Evolutionary conservation across 2,797 vertebrate species (phyloP), one percentile per base, ranked within the genome.

Genomic region (Somateria mollissima): DNA sequence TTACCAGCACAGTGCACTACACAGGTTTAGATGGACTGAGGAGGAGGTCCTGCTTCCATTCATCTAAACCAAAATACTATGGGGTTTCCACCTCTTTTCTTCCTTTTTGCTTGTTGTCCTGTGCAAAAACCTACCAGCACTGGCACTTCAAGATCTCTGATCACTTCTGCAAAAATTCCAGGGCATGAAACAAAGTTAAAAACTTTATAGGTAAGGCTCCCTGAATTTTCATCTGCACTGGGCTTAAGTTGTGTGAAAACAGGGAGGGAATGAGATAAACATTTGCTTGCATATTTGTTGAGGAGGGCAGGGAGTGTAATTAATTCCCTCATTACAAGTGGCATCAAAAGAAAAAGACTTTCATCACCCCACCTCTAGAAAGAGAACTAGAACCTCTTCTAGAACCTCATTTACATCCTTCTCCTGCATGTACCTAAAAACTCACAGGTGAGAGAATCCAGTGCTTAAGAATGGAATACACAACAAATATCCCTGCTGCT

Each of bases 191-290:
- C n/a, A 65, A 77, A 71, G 19, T 60, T 62, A 47, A 92, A 90
- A 51, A 5, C 6, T 64, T 22, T 51, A 77, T 0, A 4, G 30
- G 27, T 3, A 82, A 9, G 16, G 51, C 47, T 87, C 11, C 8
- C 41, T 66, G 75, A 62, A 75, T 3, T 24, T 64, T 73, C 27
- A 65, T 49, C 39, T 65, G 21, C n/a, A 21, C 15, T 54, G 19
- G n/a, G n/a, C 11, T 83, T 60, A 58, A 0, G 0, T 5, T 70
- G n/a, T 57, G 19, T 4, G 1, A 74, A 80, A 93, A 37, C 4
- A 45, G 13, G 9, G 4, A 71, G 11, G 4, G 45, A 8, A 92
- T 16, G 8, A 87, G 13, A 8, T 81, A 74, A 73, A 6, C 67
- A 41, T 41, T 82, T 80, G 11, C 43, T 70, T 82, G 62, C 64